These are phyloP conservation scores for Meiosimyza decipiens DNA, from an alignment of 2,888 invertebrate species.

Conservation along the genomic window DNA sequence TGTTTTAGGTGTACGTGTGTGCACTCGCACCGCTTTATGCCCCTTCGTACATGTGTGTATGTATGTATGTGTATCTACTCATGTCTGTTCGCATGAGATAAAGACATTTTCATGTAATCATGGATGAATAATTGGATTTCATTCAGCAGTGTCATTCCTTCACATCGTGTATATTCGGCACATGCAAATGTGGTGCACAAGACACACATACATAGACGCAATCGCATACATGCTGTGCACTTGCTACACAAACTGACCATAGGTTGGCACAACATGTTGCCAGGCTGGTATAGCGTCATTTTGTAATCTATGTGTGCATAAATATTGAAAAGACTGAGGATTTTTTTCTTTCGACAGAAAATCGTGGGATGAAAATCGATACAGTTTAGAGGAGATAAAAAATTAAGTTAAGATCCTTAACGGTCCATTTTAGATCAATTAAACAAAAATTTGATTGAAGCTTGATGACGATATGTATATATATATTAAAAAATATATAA, in stretches of 20 bases:
- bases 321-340: slow-evolving; percentile 29
- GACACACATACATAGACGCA: slow-evolving; percentile 18
- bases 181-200: too few species aligned
- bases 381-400: too few species aligned
- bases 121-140: slow-evolving; percentile 54
- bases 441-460: too few species aligned
- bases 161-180: not conserved
- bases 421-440: too few species aligned
- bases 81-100: slow-evolving; percentile 47
- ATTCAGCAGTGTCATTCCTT: slow-evolving; percentile 40
- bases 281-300: not conserved
- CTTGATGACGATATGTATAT: too few species aligned
- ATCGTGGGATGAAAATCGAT: too few species aligned
- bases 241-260: slow-evolving; percentile 4
- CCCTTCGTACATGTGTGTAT: not conserved
- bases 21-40: not conserved
- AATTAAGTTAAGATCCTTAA: too few species aligned
- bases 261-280: not conserved
- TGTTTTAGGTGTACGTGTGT: not conserved
- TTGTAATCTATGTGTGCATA: slow-evolving; percentile 30
- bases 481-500: too few species aligned
- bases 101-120: slow-evolving; percentile 53
- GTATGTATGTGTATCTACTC: slow-evolving; percentile 19
- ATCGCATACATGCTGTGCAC: slow-evolving; percentile 13
- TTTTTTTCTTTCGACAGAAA: too few species aligned